A percentile compares a stretch with the other conserved stretches of the same genome.
These are phyloP conservation scores for Aegithalos caudatus DNA, from an alignment of 2,113 vertebrate species.

Conservation along the genomic window DNA sequence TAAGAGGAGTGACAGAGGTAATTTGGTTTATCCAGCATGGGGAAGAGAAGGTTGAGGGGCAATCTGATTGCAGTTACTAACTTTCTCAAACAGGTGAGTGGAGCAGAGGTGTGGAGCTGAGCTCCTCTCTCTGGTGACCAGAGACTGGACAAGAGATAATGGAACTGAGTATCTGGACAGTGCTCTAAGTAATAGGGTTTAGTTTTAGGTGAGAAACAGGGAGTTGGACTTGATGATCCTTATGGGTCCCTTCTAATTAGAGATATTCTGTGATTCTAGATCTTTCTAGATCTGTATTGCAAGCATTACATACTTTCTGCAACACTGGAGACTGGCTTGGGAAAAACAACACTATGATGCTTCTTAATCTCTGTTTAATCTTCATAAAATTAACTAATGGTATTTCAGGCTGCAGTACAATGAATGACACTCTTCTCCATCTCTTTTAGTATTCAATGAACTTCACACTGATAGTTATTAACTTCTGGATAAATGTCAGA, in stretches of 20 bases:
- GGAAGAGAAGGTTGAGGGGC: background rate
- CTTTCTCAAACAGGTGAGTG: background rate
- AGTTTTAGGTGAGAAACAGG: background rate
- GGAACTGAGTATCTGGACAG: background rate
- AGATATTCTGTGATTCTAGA: background rate
- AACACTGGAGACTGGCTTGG: background rate
- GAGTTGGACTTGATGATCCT: background rate
- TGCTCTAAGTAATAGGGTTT: background rate
- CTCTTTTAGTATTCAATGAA: background rate
- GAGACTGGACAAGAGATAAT: background rate
- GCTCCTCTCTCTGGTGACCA: background rate
- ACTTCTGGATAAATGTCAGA: background rate
- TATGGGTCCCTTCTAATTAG: background rate
- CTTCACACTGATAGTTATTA: background rate
- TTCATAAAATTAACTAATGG: background rate
- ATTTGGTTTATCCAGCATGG: background rate
- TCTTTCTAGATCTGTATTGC: background rate
- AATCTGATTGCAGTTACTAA: background rate
- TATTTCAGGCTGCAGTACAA: background rate
- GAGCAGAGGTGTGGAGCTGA: background rate
- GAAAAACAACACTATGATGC: background rate
- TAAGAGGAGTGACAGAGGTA: accelerated
- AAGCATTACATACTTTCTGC: background rate
- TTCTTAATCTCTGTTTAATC: background rate
- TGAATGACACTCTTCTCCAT: background rate